These are phyloP conservation scores for Himalopsyche tibetana DNA, from an alignment of 2,888 invertebrate species.

Conservation along the genomic window DNA sequence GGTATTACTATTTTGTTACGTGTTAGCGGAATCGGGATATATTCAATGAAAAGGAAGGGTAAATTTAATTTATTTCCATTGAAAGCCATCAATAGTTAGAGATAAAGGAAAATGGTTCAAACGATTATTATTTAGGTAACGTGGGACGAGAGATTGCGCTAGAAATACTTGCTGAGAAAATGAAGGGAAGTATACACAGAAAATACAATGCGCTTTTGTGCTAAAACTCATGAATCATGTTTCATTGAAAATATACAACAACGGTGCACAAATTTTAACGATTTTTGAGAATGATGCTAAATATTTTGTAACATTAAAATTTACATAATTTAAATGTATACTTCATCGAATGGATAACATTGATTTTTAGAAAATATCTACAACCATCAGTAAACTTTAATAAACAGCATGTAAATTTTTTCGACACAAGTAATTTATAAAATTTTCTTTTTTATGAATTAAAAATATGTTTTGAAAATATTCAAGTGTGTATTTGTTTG, in stretches of 20 bases:
- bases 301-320: background rate
- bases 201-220: conserved; percentile 42
- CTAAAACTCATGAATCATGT: conserved; percentile 38
- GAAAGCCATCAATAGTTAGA: conserved; percentile 37
- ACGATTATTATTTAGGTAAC: conserved; percentile 35
- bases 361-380: no score
- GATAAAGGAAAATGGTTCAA: conserved; percentile 34
- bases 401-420: no score
- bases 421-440: no score
- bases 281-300: background rate
- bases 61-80: conserved; percentile 38
- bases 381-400: no score
- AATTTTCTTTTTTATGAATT: no score
- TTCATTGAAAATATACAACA: conserved; percentile 35
- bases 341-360: background rate
- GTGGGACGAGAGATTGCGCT: conserved; percentile 14
- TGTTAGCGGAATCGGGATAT: background rate
- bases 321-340: no score
- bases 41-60: conserved; percentile 29
- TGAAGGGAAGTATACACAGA: conserved; percentile 5
- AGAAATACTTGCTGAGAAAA: background rate
- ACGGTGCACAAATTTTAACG: conserved; percentile 27
- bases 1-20: background rate
- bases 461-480: no score
- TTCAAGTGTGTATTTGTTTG: no score